Conservation (phyloP, 2,113 vertebrate species). For the Pteruthius melanotis region DNA sequence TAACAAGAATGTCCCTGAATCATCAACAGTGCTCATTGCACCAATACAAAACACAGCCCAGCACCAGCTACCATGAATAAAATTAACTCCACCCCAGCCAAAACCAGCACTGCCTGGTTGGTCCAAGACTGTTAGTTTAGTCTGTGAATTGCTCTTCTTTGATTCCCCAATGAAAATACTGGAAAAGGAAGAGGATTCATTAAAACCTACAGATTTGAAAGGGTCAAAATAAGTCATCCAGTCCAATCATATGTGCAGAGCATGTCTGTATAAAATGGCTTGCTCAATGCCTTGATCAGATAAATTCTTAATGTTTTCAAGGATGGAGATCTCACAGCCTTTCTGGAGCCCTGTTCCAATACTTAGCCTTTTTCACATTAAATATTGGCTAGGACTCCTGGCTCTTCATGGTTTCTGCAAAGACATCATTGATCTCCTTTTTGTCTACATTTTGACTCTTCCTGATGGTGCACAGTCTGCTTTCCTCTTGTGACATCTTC, state of each 20-base stretch:
- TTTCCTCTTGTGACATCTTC: not conserved
- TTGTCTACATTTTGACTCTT: not conserved
- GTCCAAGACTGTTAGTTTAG: not conserved
- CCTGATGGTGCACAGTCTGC: accelerated
- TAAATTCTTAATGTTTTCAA: not conserved
- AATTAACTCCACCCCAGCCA: not conserved
- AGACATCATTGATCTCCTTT: not conserved
- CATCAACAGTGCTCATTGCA: too few relatives aligned
- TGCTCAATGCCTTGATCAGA: not conserved
- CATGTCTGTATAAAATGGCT: not conserved
- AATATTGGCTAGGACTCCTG: not conserved
- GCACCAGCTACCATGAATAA: too few relatives aligned
- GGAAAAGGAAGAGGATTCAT: accelerated
- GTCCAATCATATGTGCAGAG: accelerated
- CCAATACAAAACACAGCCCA: not conserved
- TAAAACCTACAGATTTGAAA: not conserved
- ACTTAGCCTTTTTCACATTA: not conserved
- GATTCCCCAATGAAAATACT: not conserved
- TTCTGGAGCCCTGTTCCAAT: not conserved
- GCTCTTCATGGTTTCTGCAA: not conserved
- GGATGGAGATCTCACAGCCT: too few relatives aligned
- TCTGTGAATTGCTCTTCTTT: not conserved
- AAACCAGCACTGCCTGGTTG: not conserved
- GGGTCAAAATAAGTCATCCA: not conserved
- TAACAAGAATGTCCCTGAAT: accelerated